phyloP scores from a whole-genome alignment of 1,140 invertebrate species.

The Panulirus ornatus region DNA sequence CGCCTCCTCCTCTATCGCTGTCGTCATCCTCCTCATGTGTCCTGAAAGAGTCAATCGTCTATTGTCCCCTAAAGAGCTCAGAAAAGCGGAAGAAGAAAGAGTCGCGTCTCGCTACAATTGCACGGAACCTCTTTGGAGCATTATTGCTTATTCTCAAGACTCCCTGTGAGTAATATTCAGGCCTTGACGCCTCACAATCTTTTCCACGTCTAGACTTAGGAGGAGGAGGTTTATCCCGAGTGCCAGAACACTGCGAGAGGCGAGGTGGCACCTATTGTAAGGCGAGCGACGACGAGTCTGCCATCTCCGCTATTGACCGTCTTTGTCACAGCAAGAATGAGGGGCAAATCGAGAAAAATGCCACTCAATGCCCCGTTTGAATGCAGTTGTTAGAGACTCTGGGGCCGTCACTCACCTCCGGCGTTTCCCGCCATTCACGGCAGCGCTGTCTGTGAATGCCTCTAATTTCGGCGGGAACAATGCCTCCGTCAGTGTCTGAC shows the following conservation, averaged over 20 bases:
- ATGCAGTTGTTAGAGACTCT: neutral
- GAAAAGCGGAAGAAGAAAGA: neutral
- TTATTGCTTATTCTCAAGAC: neutral
- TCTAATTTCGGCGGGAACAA: slow-evolving; percentile 5
- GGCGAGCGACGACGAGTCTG: neutral
- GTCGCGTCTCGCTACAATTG: neutral
- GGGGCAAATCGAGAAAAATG: slow-evolving; percentile 16
- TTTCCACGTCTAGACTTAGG: neutral
- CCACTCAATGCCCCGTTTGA: slow-evolving; percentile 11
- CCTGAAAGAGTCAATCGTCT: neutral
- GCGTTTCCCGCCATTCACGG: neutral
- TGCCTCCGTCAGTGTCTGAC: neutral
- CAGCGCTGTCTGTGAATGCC: neutral
- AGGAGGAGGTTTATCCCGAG: too few relatives aligned
- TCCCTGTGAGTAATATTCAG: neutral
- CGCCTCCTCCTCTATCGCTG: neutral
- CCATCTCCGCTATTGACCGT: slow-evolving; percentile 14
- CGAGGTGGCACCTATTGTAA: neutral
- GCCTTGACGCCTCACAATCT: neutral
- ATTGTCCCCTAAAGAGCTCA: slow-evolving; percentile 7
- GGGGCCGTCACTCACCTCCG: neutral
- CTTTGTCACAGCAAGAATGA: slow-evolving; percentile 12
- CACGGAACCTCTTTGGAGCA: neutral
- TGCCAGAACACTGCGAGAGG: neutral
- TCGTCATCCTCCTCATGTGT: neutral